Base-by-base conservation (phyloP, 2,797 vertebrate genomes). In the Liparis tanakae region DNA sequence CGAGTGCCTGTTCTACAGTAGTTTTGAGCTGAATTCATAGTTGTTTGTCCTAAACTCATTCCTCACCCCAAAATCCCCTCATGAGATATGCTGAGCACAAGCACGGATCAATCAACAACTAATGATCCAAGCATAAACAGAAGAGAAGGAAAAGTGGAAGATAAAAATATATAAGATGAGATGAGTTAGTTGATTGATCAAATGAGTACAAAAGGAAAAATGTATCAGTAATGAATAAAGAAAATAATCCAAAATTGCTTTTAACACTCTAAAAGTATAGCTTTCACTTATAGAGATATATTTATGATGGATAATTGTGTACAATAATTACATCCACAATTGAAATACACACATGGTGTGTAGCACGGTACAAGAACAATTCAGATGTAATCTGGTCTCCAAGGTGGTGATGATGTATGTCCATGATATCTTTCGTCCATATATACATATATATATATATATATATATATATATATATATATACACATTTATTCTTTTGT, bases 1-100 rank as follows among this genome's bases (percentile, higher is more conserved):
- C n/a, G n/a, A n/a, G n/a, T n/a, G n/a, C n/a, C n/a, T n/a, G n/a
- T n/a, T n/a, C n/a, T n/a, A n/a, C n/a, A n/a, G n/a, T n/a, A n/a
- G n/a, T n/a, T 89, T 80, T 83, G 41, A 83, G 84, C 61, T 75
- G 55, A 80, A 76, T 84, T 81, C 20, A 50, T 43, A 84, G 59
- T 80, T 73, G 66, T 83, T 85, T 77, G 71, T 79, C 71, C 53
- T 65, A 69, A 76, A 10, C 50, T 34, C 20, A 18, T 48, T 33
- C 17, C 20, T 30, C 51, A 69, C 46, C 20, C 44, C 30, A 8
- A 79, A 55, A 69, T 10, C 18, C 67, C 68, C 67, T 73, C 2
- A 61, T 64, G 78, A 88, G 57, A 62, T 62, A 82, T 63, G 62
- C 67, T 58, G 46, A 75, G 53, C 48, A 75, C 70, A 79, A 68